Conservation (phyloP, 2,797 vertebrate species). For the Enteromius unitaeniatus region DNA sequence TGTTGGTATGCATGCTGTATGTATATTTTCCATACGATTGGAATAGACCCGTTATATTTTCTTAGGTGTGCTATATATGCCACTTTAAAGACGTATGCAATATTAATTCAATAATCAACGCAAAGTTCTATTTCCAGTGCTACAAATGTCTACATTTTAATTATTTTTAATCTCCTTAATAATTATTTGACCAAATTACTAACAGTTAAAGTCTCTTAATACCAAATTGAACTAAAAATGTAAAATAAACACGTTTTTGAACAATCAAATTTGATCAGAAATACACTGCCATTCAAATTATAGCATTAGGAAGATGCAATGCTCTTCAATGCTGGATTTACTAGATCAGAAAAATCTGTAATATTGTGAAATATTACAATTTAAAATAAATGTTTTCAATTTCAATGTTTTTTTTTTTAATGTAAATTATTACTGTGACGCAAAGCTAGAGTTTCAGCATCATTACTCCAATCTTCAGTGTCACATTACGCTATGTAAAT, state of each 20-base stretch:
- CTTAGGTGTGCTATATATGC: background rate
- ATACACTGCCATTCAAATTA: background rate
- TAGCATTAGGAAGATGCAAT: background rate
- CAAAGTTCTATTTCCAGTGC: background rate
- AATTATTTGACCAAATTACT: background rate
- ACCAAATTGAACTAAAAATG: background rate
- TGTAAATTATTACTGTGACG: background rate
- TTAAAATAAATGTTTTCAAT: background rate
- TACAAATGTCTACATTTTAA: background rate
- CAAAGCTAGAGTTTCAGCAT: background rate
- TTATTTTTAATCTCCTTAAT: background rate
- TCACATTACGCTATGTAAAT: background rate
- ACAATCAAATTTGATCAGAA: constrained; percentile 7
- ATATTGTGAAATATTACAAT: background rate
- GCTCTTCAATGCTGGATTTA: background rate
- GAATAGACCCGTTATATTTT: background rate
- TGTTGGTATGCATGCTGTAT: background rate
- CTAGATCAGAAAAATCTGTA: background rate
- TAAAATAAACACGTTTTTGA: background rate
- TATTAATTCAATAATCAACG: background rate
- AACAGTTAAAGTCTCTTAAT: background rate
- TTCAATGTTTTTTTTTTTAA: background rate
- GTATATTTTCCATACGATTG: background rate
- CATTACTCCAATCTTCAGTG: background rate
- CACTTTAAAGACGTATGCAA: background rate